Evolutionary conservation across 2,113 vertebrate species (phyloP), one percentile per base, ranked within the genome.

Genomic region (Neotoma lepida): DNA sequence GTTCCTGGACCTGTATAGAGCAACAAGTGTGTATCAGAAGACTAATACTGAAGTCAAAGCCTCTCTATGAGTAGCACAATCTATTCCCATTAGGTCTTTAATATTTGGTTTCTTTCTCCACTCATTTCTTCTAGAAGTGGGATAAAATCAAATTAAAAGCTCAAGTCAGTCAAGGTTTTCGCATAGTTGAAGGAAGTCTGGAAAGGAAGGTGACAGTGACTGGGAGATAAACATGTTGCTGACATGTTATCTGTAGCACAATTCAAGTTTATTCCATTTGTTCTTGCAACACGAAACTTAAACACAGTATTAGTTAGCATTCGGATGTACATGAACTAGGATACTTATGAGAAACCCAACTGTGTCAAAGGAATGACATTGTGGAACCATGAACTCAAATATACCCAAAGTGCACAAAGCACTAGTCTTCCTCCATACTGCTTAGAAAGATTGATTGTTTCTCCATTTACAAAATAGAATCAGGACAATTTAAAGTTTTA

Each of bases 231-330:
- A 90, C 86, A 97, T 90, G 76, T 84, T 66, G 76, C 35, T 6
- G 56, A 96, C 96, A 93, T 95, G 5, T 80, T 20, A 77, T 58
- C 74, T 98, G 90, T 97, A 98, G 94, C 98, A 98, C 98, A 98
- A 98, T 98, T 98, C 98, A 98, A 98, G 97, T 98, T 98, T 98
- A 98, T 98, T 98, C 98, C 98, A 98, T 98, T 98, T 98, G 97
- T 98, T 98, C 98, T 98, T 98, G 98, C 98, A 98, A 98, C 98
- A 98, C 97, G 97, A 98, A 97, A 98, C 98, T 98, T 96, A 98
- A 98, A 98, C 98, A 98, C 98, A 96, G 97, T 98, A 98, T 98
- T 97, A 96, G 97, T 98, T 98, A 98, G 98, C 98, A 98, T 98
- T 98, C 98, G 94, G 97, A 98, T 98, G 97, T 96, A 97, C 97